phyloP scores from a whole-genome alignment of 2,797 vertebrate species.

The Cirrhinus molitorella region DNA sequence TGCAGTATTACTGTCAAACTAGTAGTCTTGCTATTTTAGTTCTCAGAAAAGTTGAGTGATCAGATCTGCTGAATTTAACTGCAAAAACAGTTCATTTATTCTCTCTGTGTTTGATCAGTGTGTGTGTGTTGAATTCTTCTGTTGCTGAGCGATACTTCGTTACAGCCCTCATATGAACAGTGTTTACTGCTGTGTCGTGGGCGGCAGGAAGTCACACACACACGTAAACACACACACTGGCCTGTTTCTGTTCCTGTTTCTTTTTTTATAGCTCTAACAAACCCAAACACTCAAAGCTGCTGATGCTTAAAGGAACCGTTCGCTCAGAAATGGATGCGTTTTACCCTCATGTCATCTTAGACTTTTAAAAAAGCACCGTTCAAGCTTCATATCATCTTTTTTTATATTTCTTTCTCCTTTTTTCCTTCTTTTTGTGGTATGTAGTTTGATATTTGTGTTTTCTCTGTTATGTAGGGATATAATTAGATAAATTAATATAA shows the following conservation, averaged over 20 bases:
- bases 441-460: no score
- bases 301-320: neutral
- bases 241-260: neutral
- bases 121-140: constrained; percentile 60
- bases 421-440: no score
- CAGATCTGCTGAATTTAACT: constrained; percentile 20
- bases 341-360: no score
- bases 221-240: neutral
- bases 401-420: no score
- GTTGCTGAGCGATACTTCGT: constrained; percentile 66
- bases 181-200: constrained; percentile 61
- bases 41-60: neutral
- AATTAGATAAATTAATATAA: no score
- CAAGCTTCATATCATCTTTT: no score
- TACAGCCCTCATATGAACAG: constrained; percentile 71
- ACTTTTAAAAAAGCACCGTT: no score
- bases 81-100: neutral
- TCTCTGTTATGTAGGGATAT: no score
- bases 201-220: constrained; percentile 46
- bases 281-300: neutral
- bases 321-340: neutral
- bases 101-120: constrained; percentile 34
- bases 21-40: neutral
- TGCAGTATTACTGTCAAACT: neutral
- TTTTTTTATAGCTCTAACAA: neutral